Evolutionary conservation across 1,140 invertebrate species (phyloP), one percentile per base, ranked within the genome.

Genomic region (Anthonomus grandis): DNA sequence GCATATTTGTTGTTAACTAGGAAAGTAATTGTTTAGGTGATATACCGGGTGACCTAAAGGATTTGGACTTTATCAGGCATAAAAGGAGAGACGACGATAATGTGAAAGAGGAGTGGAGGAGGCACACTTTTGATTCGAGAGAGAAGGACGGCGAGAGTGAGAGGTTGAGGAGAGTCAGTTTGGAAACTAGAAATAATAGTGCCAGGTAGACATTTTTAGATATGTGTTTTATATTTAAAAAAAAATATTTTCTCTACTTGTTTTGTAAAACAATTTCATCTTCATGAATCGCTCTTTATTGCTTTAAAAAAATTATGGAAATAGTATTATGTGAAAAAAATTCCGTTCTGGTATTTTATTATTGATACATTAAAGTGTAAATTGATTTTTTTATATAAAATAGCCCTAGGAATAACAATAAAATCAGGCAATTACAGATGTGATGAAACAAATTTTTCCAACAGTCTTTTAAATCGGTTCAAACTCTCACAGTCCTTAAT

Each of bases 121-220:
- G 69, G 25, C 69, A 71, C 54, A 70, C 69, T 12, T 71, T 60
- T 31, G 69, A 71, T 23, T 59, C 44, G 19, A 57, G 69, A 31
- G 69, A 71, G 21, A 52, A 63, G 27, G 68, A 70, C 21, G 51
- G 38, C 4, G 67, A 68, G 23, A 10, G 37, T 3, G 69, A 71
- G 10, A 59, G 61, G 21, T 38, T 63, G 41, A 57, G 62, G 41
- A 53, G 68, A 31, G 52, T 66, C 37, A 70, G 69, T 61, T 65
- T 71, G 54, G 69, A 71, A n/a, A 62, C 36, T 36, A 60, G 56
- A 31, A 38, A 25, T n/a, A 50, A 50, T 44, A 70, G 64, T 57
- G 65, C 69, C 17, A 67, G 65, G 69, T 71, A 57, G 59, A 51
- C 59, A 31, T 44, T 42, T 24, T 31, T 3, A 13, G 1, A 34